Conservation (phyloP, 2,113 vertebrate genomes). For the Pterocles gutturalis region DNA sequence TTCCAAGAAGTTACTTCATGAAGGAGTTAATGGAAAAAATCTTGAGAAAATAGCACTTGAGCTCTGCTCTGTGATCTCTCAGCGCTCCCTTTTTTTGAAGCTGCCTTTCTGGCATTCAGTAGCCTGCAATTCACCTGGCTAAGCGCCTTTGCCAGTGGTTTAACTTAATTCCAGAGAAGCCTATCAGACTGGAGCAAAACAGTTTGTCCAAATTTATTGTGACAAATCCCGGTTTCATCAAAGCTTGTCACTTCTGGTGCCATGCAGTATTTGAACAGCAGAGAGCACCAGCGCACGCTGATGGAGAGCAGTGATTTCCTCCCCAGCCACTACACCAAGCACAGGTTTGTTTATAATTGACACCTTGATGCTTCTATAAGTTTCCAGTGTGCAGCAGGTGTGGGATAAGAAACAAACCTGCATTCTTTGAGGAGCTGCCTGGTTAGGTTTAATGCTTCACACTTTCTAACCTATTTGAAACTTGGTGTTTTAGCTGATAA, state of each 20-base stretch:
- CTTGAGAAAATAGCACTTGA: neutral
- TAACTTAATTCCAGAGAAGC: neutral
- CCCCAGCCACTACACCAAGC: rapidly evolving
- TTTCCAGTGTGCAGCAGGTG: neutral
- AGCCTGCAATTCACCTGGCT: neutral
- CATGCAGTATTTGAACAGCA: conserved; percentile 30
- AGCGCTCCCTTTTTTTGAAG: neutral
- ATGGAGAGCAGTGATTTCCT: neutral
- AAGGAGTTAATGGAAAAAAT: neutral
- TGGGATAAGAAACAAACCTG: neutral
- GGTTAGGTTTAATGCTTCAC: neutral
- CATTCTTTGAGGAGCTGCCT: neutral
- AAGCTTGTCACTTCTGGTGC: neutral
- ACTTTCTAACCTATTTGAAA: neutral
- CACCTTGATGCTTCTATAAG: neutral
- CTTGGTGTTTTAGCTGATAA: neutral
- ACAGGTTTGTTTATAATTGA: neutral
- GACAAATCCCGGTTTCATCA: rapidly evolving
- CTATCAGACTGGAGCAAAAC: neutral
- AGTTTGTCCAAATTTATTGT: neutral
- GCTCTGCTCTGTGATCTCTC: neutral
- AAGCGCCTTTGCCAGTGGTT: neutral
- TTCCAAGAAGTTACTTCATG: neutral
- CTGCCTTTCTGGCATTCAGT: neutral
- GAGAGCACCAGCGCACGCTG: conserved; percentile 18